phyloP scores from a whole-genome alignment of 2,797 vertebrate genomes.

The Neolamprologus multifasciatus region DNA sequence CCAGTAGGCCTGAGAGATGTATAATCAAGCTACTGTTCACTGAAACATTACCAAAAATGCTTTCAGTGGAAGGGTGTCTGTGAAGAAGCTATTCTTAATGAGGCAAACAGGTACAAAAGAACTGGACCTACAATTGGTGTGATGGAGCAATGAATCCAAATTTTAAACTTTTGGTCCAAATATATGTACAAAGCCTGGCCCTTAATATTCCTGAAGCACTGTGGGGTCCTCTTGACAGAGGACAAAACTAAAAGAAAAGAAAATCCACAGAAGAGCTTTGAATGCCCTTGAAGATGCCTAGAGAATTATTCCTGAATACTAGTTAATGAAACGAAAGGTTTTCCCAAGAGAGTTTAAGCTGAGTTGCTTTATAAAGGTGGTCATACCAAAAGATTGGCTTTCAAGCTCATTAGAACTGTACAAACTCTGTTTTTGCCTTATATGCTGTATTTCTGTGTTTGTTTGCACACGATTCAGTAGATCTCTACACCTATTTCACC shows the following conservation, averaged over 20 bases:
- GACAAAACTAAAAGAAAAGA: background rate
- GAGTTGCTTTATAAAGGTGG: background rate
- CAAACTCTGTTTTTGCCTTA: background rate
- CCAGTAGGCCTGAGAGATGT: background rate
- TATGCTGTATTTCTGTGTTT: fast-evolving
- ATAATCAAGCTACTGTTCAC: background rate
- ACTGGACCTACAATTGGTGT: background rate
- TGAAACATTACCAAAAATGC: background rate
- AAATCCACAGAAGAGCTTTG: background rate
- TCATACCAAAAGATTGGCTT: background rate
- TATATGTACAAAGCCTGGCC: background rate
- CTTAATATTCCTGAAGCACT: background rate
- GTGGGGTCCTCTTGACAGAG: background rate
- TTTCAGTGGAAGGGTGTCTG: background rate
- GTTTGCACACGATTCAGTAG: fast-evolving
- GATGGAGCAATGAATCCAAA: background rate
- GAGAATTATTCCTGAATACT: background rate
- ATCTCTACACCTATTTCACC: background rate
- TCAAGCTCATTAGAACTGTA: background rate
- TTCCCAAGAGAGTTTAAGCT: fast-evolving
- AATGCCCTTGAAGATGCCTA: background rate
- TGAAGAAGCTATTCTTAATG: background rate
- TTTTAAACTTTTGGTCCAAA: background rate
- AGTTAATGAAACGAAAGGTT: background rate
- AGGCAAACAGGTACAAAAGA: background rate